These are phyloP conservation scores for Empis stercorea DNA, from an alignment of 2,888 invertebrate genomes.

Conservation along the genomic window DNA sequence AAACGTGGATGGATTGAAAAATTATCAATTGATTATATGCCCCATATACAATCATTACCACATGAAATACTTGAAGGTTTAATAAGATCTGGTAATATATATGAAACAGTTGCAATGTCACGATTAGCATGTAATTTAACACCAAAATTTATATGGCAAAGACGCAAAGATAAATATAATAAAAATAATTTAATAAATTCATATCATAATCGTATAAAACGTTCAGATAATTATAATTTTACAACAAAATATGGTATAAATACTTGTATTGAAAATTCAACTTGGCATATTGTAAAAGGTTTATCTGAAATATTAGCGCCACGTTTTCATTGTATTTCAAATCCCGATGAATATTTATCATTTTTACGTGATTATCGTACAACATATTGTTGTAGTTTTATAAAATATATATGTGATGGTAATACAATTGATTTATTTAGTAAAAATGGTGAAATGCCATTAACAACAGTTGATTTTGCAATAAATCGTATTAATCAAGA, in stretches of 20 bases:
- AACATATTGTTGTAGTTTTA: slow-evolving; percentile 62
- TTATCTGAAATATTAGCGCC: slow-evolving; percentile 47
- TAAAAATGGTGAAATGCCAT: slow-evolving; percentile 41
- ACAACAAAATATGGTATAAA: slow-evolving; percentile 40
- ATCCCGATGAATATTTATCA: slow-evolving; percentile 23
- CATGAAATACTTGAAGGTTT: slow-evolving; percentile 23
- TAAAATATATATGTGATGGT: slow-evolving; percentile 47
- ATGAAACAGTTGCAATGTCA: slow-evolving; percentile 38
- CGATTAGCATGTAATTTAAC: slow-evolving; percentile 47
- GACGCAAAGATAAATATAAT: slow-evolving; percentile 16
- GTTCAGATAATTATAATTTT: slow-evolving; percentile 30
- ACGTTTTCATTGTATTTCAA: slow-evolving; percentile 39
- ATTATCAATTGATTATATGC: slow-evolving; percentile 30
- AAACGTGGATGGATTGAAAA: slow-evolving; percentile 66
- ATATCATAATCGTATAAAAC: slow-evolving; percentile 26
- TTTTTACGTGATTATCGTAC: slow-evolving; percentile 52
- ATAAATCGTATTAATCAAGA: slow-evolving; percentile 43
- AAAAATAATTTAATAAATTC: slow-evolving; percentile 19
- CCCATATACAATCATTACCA: slow-evolving; percentile 26
- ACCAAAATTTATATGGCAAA: slow-evolving; percentile 62
- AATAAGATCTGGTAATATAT: slow-evolving; percentile 28
- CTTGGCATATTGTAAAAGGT: slow-evolving; percentile 27
- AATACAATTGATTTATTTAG: slow-evolving; percentile 14
- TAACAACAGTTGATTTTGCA: slow-evolving; percentile 53
- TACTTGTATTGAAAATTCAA: slow-evolving; percentile 27